These are phyloP conservation scores for Aphis gossypii DNA, from an alignment of 1,140 invertebrate genomes.

Conservation along the genomic window DNA sequence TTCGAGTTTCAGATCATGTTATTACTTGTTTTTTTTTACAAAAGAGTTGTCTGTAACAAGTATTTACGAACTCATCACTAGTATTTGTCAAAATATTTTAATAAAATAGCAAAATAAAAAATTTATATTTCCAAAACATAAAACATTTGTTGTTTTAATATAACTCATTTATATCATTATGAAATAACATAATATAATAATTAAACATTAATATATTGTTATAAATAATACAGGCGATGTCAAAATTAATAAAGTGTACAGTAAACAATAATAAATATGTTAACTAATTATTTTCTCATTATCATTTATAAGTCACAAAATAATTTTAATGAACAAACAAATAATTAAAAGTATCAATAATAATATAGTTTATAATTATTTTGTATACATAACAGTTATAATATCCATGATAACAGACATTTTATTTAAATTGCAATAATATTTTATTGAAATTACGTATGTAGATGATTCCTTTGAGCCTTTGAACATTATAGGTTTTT, in stretches of 20 bases:
- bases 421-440: neutral
- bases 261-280: neutral
- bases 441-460: constrained; percentile 14
- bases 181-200: too few species aligned
- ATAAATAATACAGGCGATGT: neutral
- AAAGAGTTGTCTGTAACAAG: neutral
- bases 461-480: constrained; percentile 4
- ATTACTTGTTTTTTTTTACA: neutral
- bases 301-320: too few species aligned
- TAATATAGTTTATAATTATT: neutral
- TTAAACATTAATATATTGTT: too few species aligned
- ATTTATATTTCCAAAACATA: neutral
- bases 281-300: neutral
- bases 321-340: too few species aligned
- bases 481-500: constrained; percentile 11
- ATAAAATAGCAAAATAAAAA: neutral
- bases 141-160: neutral
- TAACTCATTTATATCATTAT: neutral
- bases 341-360: neutral
- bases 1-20: neutral
- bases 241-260: neutral
- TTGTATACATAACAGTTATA: neutral
- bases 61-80: too few species aligned
- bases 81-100: neutral
- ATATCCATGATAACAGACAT: neutral